phyloP scores from a whole-genome alignment of 2,888 invertebrate species.

The Acleris sparsana region DNA sequence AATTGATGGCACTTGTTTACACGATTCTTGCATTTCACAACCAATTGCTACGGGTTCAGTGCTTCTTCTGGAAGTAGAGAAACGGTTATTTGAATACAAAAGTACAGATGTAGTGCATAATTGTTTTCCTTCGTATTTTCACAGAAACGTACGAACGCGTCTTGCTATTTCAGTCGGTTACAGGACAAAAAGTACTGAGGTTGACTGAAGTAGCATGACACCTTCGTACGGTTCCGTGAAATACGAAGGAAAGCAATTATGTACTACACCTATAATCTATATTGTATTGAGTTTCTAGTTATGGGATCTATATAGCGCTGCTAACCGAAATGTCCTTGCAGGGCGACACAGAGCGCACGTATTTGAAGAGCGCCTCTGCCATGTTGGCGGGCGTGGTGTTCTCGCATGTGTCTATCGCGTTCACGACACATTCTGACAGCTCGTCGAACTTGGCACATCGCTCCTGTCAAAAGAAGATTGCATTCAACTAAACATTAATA shows the following conservation, averaged over 20 bases:
- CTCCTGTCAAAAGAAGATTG: slow-evolving; percentile 51
- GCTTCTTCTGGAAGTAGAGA: no score
- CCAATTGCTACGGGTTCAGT: no score
- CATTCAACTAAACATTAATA: background rate
- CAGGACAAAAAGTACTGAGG: no score
- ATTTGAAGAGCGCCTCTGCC: slow-evolving; percentile 89
- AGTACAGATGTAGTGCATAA: no score
- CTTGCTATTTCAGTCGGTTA: no score
- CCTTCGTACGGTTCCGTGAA: no score
- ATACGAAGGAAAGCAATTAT: no score
- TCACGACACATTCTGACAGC: slow-evolving; percentile 84
- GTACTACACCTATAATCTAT: no score
- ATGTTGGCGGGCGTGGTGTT: slow-evolving; percentile 92
- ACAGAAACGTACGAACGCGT: no score
- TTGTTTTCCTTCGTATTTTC: no score
- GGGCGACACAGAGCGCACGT: slow-evolving; percentile 86
- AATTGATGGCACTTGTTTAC: background rate
- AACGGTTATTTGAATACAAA: no score
- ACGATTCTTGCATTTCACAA: background rate
- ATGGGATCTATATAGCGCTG: background rate
- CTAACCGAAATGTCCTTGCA: slow-evolving; percentile 62
- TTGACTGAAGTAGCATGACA: no score
- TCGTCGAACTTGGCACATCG: slow-evolving; percentile 80
- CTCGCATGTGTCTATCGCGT: slow-evolving; percentile 85
- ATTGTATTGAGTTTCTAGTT: background rate